Conservation (phyloP, 2,797 vertebrate genomes). For the Apogon talboti region DNA sequence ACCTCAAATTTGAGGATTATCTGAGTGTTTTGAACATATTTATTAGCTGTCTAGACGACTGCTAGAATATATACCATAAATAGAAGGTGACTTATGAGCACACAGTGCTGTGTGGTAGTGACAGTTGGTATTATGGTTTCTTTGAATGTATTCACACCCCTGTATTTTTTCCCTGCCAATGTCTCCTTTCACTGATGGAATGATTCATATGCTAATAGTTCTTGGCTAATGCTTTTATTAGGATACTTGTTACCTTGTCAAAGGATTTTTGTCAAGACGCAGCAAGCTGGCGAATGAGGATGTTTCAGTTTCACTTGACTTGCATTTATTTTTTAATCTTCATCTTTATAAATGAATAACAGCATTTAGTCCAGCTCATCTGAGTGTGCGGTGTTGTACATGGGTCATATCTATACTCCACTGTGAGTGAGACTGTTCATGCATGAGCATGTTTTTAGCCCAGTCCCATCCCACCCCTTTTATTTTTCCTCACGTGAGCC, state of each 20-base stretch:
- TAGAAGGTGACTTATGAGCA: conserved; percentile 39
- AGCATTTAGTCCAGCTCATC: conserved; percentile 58
- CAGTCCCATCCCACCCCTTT: conserved; percentile 20
- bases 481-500: conserved; percentile 37
- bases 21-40: conserved; percentile 40
- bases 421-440: conserved; percentile 15
- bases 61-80: conserved; percentile 35
- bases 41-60: conserved; percentile 66
- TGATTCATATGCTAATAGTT: conserved; percentile 78
- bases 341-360: conserved; percentile 67
- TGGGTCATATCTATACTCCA: conserved; percentile 47
- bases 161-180: conserved; percentile 21
- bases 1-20: conserved; percentile 56
- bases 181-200: conserved; percentile 56
- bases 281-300: conserved; percentile 76
- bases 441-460: conserved; percentile 28
- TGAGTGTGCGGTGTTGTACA: conserved; percentile 45
- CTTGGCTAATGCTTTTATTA: conserved; percentile 75
- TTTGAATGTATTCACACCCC: conserved; percentile 48
- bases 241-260: conserved; percentile 77
- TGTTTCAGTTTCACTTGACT: conserved; percentile 76
- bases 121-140: conserved; percentile 61
- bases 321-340: conserved; percentile 75
- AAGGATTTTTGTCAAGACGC: conserved; percentile 78
- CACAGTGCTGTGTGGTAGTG: conserved; percentile 37